Evolutionary conservation across 2,797 vertebrate genomes (phyloP), one percentile per base, ranked within the genome.

Genomic region (Girardinus metallicus): DNA sequence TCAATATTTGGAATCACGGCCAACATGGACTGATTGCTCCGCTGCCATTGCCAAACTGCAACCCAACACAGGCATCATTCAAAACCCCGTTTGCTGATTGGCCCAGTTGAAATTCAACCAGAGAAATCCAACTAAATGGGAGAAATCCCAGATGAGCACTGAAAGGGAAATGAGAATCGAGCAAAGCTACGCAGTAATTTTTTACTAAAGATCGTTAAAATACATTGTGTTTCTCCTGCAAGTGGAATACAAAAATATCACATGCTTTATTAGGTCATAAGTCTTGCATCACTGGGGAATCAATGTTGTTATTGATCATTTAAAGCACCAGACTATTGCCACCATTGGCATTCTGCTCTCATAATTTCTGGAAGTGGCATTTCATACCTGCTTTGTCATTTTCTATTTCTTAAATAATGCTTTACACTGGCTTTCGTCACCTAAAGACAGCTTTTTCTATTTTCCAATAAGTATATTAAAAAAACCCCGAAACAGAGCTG

Each of bases 331-430:
- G 71, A 51, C 29, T 13, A 23, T 5, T 29, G 4, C 29, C 16
- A 41, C 46, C 23, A 70, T 3, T 41, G 3, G n/a, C 74, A 18
- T 23, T n/a, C 26, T 43, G 36, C 26, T 55, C 26, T 43, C 18
- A 73, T 44, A 73, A 74, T 29, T 36, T 80, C 75, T 74, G 57
- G 70, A 82, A 89, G 88, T 83, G 78, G 78, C 53, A 55, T 81
- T 83, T 76, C 75, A 83, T 76, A 75, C 79, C 66, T 77, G 74
- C 74, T 78, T 68, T 74, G 85, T 68, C 49, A 26, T 86, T 85
- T 66, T 86, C 49, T 46, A 76, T 74, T 85, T 64, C 82, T 89
- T 46, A 86, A 60, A 83, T 62, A 79, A 46, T 70, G 72, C 76
- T 84, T 78, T 64, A 70, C 80, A 34, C 62, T 26, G 76, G 80